Evolutionary conservation across 2,888 invertebrate species (phyloP).

Genomic region (Dryomyza anilis): DNA sequence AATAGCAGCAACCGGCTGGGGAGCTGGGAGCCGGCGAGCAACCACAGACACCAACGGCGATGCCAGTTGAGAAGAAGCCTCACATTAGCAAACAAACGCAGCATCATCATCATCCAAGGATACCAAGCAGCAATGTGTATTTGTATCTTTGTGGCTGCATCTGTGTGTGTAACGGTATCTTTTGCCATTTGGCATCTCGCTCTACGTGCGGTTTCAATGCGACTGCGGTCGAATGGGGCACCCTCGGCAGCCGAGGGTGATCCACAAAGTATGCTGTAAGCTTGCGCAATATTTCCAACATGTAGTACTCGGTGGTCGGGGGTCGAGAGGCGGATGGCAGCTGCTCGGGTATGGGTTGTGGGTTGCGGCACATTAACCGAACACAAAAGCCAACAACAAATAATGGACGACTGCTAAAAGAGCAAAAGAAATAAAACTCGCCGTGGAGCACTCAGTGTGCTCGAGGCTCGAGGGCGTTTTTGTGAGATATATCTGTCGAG

Average conservation of each 20-base stretch:
- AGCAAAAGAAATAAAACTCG: conserved; percentile 14
- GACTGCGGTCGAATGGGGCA: neutral
- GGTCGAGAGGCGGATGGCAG: neutral
- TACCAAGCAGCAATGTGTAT: conserved; percentile 25
- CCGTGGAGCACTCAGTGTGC: conserved; percentile 7
- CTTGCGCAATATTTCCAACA: conserved; percentile 39
- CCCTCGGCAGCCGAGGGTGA: neutral
- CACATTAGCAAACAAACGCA: conserved; percentile 34
- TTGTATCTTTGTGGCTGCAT: conserved; percentile 17
- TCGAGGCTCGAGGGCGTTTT: conserved; percentile 32
- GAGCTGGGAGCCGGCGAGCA: conserved; percentile 7
- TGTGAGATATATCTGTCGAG: conserved; percentile 32
- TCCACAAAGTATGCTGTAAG: conserved; percentile 27
- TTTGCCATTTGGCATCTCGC: conserved; percentile 37
- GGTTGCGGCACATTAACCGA: conserved; percentile 21
- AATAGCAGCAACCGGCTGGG: conserved; percentile 17
- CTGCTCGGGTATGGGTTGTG: conserved; percentile 26
- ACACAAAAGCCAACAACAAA: conserved; percentile 1
- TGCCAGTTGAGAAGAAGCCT: conserved; percentile 40
- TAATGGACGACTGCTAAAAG: conserved; percentile 13
- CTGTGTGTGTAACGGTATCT: conserved; percentile 36
- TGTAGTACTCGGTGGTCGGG: too few species aligned
- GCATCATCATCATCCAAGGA: conserved; percentile 1
- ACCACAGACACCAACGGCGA: conserved; percentile 30
- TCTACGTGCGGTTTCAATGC: conserved; percentile 25